Percentiles rank a stretch among this genome's conserved stretches.
Evolutionary conservation across 2,888 invertebrate genomes (phyloP).

Genomic region (Acrobasis consociella): DNA sequence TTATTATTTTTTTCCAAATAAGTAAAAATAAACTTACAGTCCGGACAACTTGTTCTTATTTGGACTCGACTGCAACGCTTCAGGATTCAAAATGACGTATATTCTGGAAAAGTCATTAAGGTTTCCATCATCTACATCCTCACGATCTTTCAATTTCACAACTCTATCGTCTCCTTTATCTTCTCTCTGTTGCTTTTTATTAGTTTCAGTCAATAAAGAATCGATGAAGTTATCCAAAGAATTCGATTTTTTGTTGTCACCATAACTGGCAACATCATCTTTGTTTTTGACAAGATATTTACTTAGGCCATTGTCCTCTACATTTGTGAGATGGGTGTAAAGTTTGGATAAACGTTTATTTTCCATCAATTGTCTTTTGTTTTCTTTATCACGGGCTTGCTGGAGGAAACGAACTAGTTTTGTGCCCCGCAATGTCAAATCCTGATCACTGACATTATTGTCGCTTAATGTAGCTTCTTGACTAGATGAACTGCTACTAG

Average conservation of each 20-base stretch:
- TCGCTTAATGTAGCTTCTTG: background rate
- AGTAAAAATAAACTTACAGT: constrained; percentile 53
- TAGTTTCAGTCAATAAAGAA: background rate
- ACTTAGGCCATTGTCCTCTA: background rate
- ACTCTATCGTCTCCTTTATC: background rate
- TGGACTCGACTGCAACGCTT: constrained; percentile 42
- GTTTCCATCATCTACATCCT: constrained; percentile 23
- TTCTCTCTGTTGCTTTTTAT: background rate
- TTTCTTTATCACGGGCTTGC: background rate
- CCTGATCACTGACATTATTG: background rate
- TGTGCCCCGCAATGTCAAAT: background rate
- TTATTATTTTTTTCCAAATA: background rate
- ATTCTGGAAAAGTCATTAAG: constrained; percentile 54
- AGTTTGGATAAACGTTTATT: constrained; percentile 1
- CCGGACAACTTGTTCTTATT: constrained; percentile 44
- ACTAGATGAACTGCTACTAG: background rate
- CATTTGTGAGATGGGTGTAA: background rate
- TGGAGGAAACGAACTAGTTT: constrained; percentile 1
- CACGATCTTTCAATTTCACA: constrained; percentile 1
- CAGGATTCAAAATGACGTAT: constrained; percentile 55
- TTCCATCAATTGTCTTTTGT: background rate
- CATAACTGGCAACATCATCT: background rate
- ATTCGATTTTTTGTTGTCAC: background rate
- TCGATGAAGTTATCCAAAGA: background rate
- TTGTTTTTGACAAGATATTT: constrained; percentile 3